These are phyloP conservation scores for Volucella inflata DNA, from an alignment of 2,888 invertebrate species.

Conservation along the genomic window DNA sequence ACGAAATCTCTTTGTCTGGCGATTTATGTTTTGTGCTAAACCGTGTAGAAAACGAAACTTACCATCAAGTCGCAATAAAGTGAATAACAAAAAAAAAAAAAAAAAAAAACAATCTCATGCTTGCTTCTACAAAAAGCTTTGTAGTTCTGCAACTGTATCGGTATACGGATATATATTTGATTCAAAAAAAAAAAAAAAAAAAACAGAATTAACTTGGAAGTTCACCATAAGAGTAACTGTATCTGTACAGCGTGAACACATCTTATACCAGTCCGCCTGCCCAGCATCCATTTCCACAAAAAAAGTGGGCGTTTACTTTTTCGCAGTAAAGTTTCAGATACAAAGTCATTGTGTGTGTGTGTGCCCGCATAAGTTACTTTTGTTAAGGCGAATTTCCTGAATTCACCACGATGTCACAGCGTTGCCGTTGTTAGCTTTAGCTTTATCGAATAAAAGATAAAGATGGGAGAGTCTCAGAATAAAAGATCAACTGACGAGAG, in stretches of 20 bases:
- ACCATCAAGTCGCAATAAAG: slow-evolving; percentile 40
- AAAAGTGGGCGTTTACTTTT: slow-evolving; percentile 64
- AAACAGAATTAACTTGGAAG: background rate
- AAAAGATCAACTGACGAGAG: background rate
- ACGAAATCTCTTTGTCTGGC: slow-evolving; percentile 63
- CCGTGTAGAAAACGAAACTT: slow-evolving; percentile 71
- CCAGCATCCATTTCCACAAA: background rate
- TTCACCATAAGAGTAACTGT: slow-evolving; percentile 21
- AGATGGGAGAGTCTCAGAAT: slow-evolving; percentile 32
- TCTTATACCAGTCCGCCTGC: slow-evolving; percentile 28
- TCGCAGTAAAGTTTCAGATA: slow-evolving; percentile 14
- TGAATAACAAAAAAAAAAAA: background rate
- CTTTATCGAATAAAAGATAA: slow-evolving; percentile 42
- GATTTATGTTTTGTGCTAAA: slow-evolving; percentile 64
- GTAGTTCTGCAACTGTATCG: background rate
- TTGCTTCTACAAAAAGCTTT: slow-evolving; percentile 43
- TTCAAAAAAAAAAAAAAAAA: background rate
- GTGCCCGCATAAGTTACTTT: background rate
- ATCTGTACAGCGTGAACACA: background rate
- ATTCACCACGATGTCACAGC: slow-evolving; percentile 67
- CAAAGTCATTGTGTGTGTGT: slow-evolving; percentile 4
- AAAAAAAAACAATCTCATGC: slow-evolving; percentile 9
- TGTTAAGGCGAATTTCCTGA: slow-evolving; percentile 21
- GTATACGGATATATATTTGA: background rate
- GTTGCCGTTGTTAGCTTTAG: slow-evolving; percentile 1